Evolutionary conservation across 2,797 vertebrate genomes (phyloP).

Genomic region (Triplophysa bombifrons): DNA sequence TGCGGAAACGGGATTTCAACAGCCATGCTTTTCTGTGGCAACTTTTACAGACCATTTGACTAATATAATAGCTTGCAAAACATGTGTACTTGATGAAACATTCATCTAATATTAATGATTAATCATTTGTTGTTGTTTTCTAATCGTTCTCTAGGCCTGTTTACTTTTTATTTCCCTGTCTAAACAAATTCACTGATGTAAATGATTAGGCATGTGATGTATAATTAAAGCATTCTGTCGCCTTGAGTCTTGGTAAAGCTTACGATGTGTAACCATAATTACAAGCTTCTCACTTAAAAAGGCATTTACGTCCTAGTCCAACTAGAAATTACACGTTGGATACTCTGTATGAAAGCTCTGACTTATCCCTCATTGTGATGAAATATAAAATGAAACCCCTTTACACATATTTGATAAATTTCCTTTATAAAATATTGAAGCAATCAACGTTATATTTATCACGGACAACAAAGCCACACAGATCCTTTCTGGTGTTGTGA

Average conservation of each 20-base stretch:
- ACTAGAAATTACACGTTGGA: slow-evolving; percentile 18
- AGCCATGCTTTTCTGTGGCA: background rate
- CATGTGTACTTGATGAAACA: background rate
- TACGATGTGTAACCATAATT: slow-evolving; percentile 15
- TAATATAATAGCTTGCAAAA: background rate
- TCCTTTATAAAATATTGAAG: background rate
- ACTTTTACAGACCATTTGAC: too few species aligned
- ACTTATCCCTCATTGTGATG: background rate
- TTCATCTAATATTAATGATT: background rate
- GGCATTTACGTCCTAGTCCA: background rate
- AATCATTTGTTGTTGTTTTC: background rate
- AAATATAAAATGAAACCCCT: background rate
- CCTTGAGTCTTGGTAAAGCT: background rate
- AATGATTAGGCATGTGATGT: background rate
- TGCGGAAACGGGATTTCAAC: background rate
- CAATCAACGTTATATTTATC: background rate
- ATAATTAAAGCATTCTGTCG: slow-evolving; percentile 15
- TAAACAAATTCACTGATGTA: slow-evolving; percentile 6
- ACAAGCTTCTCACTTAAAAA: slow-evolving; percentile 5
- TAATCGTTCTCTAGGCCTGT: background rate
- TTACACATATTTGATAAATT: background rate
- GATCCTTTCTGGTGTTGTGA: background rate
- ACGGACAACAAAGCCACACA: slow-evolving; percentile 1
- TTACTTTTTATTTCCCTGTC: background rate
- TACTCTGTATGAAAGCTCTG: background rate